These are phyloP conservation scores for Agelas oroides DNA, from an alignment of 37 sponge, comb jelly and placozoan species.

Conservation along the genomic window DNA sequence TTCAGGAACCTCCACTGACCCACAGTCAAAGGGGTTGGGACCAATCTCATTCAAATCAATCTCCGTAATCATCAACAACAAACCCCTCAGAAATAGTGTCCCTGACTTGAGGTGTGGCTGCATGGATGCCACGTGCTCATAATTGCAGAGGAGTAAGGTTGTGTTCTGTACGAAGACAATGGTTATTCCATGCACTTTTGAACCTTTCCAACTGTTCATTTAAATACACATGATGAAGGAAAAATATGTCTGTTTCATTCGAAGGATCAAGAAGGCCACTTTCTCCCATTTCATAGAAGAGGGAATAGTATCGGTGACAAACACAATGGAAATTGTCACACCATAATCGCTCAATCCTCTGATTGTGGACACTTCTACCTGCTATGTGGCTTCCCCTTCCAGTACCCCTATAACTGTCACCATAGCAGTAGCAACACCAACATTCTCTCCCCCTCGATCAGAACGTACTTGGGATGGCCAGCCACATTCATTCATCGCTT, in stretches of 20 bases:
- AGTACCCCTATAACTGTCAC: conserved; percentile 1
- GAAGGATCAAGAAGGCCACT: background rate
- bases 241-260: conserved; percentile 17
- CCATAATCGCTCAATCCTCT: conserved; percentile 32
- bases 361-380: conserved; percentile 18
- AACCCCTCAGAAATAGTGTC: no score
- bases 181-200: conserved; percentile 34
- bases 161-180: conserved; percentile 32
- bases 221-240: conserved; percentile 38
- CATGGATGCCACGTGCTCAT: conserved; percentile 33
- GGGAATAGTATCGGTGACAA: conserved; percentile 20
- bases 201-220: conserved; percentile 26
- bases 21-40: no score
- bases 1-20: no score
- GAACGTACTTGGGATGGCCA: conserved; percentile 40
- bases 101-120: no score
- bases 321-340: conserved; percentile 26
- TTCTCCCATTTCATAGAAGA: conserved; percentile 50
- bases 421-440: conserved; percentile 39
- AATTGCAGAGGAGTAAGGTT: conserved; percentile 30
- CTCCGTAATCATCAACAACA: no score
- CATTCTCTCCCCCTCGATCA: conserved; percentile 29
- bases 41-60: no score
- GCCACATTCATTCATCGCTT: background rate
- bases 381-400: conserved; percentile 35